Evolutionary conservation across 1,140 invertebrate genomes (phyloP).

Genomic region (Heliconius hermathena): DNA sequence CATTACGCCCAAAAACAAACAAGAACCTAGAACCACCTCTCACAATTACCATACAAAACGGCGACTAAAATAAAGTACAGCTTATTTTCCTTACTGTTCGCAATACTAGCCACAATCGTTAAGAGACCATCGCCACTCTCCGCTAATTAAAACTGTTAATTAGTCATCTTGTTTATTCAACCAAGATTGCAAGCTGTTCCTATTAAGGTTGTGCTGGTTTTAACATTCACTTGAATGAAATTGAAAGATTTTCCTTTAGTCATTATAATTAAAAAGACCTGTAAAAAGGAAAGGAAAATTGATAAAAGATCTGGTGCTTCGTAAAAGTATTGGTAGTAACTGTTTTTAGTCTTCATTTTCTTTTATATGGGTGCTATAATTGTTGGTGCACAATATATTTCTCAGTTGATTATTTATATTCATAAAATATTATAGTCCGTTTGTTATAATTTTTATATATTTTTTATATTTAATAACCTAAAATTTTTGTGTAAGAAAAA

Average conservation of each 20-base stretch:
- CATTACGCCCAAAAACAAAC: too few species aligned
- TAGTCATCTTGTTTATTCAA: conserved; percentile 3
- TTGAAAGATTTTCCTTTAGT: not conserved
- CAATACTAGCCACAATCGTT: not conserved
- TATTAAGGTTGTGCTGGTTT: not conserved
- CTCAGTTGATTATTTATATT: not conserved
- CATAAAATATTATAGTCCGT: too few species aligned
- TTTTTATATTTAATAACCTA: too few species aligned
- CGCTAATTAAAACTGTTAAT: conserved; percentile 9
- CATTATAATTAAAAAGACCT: conserved; percentile 4
- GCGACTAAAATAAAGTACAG: not conserved
- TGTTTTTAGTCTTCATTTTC: not conserved
- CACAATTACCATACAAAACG: not conserved
- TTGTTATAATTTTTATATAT: too few species aligned
- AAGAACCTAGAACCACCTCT: not conserved
- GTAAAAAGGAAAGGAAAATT: not conserved
- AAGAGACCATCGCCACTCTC: not conserved
- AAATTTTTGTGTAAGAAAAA: too few species aligned
- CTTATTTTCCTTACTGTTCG: not conserved
- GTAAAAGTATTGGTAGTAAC: not conserved
- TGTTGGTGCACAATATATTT: too few species aligned
- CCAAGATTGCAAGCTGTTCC: conserved; percentile 4
- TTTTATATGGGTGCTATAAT: not conserved
- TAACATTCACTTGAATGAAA: not conserved
- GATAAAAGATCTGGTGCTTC: not conserved